Conservation (phyloP, 2,888 invertebrate genomes). For the Dryococelus australis region DNA sequence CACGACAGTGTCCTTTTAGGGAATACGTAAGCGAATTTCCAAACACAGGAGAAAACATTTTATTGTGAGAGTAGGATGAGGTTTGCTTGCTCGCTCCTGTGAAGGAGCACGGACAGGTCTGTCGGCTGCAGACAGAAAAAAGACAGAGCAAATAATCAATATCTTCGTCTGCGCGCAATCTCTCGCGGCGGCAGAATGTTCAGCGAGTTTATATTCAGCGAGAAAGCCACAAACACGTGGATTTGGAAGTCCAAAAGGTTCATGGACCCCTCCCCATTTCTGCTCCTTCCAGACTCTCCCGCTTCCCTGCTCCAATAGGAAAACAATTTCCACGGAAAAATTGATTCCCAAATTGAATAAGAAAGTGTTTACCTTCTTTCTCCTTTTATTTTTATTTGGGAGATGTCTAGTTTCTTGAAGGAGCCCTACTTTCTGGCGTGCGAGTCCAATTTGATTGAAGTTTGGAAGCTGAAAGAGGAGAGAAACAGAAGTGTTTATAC, state of each 20-base stretch:
- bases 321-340: slow-evolving; percentile 5
- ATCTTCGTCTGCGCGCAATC: not conserved
- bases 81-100: not conserved
- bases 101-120: not conserved
- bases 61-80: not conserved
- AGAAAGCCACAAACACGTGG: slow-evolving; percentile 6
- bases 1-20: too few relatives aligned
- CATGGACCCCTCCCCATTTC: not conserved
- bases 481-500: too few relatives aligned
- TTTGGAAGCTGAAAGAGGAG: too few relatives aligned
- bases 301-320: not conserved
- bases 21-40: too few relatives aligned
- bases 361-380: not conserved
- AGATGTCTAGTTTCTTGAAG: not conserved
- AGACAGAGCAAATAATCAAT: slow-evolving; percentile 16
- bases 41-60: too few relatives aligned
- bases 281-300: not conserved
- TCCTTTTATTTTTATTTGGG: not conserved
- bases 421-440: not conserved
- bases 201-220: not conserved
- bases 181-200: not conserved
- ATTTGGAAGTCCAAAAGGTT: slow-evolving; percentile 11
- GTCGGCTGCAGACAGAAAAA: not conserved
- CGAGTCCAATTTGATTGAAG: not conserved
- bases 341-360: slow-evolving; percentile 16